phyloP scores from a whole-genome alignment of 2,113 vertebrate species.

The Malurus melanocephalus region DNA sequence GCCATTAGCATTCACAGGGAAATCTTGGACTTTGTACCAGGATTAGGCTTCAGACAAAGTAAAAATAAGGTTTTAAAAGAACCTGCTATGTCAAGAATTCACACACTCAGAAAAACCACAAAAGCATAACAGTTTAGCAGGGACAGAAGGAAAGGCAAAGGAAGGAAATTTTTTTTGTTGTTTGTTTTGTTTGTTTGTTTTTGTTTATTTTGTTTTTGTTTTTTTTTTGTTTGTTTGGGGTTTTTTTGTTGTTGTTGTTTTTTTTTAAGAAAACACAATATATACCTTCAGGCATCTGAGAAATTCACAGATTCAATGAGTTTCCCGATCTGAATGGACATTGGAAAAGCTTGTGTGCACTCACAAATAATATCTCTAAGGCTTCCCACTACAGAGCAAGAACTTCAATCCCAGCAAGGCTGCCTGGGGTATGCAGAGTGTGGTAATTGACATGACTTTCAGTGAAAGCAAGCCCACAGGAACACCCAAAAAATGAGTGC shows the following conservation, averaged over 20 bases:
- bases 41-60: neutral
- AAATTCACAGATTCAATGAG: neutral
- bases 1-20: neutral
- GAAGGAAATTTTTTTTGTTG: neutral
- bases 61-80: neutral
- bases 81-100: neutral
- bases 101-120: neutral
- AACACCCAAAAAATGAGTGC: neutral
- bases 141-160: neutral
- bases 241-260: too few relatives aligned
- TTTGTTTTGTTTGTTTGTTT: fast-evolving
- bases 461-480: neutral
- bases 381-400: neutral
- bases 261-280: neutral
- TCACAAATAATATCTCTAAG: neutral
- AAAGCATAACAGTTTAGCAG: neutral
- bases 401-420: neutral
- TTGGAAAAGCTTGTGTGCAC: neutral
- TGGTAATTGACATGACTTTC: neutral
- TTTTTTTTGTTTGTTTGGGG: neutral
- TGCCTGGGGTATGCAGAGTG: neutral
- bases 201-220: too few relatives aligned
- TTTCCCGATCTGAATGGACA: neutral
- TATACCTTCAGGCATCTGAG: neutral
- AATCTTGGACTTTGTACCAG: neutral